Percentiles rank a stretch among this genome's conserved stretches.
These are phyloP conservation scores for Mnemiopsis leidyi DNA, from an alignment of 37 sponge, comb jelly and placozoan genomes.

Conservation along the genomic window DNA sequence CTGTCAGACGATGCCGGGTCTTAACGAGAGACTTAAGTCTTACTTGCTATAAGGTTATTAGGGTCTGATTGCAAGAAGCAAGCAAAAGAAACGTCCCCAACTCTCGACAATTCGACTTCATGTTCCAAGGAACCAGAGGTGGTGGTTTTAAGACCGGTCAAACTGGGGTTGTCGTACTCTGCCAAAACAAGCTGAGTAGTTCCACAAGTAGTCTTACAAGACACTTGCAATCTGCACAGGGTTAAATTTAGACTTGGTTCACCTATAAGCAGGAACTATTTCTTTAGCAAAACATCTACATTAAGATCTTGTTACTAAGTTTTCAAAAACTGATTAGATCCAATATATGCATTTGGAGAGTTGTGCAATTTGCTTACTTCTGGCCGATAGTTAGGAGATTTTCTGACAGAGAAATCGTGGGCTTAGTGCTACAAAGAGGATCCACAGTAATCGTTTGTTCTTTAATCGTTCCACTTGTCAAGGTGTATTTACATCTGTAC, in stretches of 20 bases:
- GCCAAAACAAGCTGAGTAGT: background rate
- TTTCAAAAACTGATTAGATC: too few species aligned
- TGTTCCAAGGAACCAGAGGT: background rate
- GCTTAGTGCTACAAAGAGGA: background rate
- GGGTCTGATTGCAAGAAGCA: background rate
- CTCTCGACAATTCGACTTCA: background rate
- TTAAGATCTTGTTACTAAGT: too few species aligned
- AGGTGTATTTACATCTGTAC: background rate
- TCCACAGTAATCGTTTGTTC: background rate
- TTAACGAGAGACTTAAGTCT: background rate
- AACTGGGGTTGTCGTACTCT: background rate
- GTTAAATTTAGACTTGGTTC: too few species aligned
- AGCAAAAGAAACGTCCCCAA: background rate
- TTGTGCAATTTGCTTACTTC: too few species aligned
- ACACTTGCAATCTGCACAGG: too few species aligned
- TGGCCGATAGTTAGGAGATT: too few species aligned
- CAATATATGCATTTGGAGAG: too few species aligned
- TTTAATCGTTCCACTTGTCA: background rate
- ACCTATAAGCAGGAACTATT: too few species aligned
- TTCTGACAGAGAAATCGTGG: too few species aligned
- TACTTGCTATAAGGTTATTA: background rate
- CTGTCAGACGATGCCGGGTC: too few species aligned
- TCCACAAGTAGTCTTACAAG: background rate
- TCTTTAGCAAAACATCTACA: too few species aligned
- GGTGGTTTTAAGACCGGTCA: background rate